These are phyloP conservation scores for Candoia aspera DNA, from an alignment of 2,113 vertebrate species.

Conservation along the genomic window DNA sequence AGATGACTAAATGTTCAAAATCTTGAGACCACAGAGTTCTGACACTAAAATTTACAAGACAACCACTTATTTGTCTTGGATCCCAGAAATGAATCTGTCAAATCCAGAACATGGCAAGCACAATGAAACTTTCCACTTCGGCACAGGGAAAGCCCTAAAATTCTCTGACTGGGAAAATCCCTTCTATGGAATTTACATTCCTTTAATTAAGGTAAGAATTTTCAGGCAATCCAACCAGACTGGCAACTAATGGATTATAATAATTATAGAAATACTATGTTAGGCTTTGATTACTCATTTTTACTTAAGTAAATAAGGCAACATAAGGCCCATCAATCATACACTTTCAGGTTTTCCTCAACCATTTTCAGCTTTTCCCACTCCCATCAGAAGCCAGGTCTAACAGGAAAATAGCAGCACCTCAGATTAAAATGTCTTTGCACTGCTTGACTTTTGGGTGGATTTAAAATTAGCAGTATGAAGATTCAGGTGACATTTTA, in stretches of 20 bases:
- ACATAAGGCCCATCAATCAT: not conserved
- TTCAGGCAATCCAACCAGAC: not conserved
- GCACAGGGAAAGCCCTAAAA: not conserved
- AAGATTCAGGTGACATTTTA: not conserved
- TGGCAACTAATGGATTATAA: constrained; percentile 26
- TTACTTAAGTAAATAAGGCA: not conserved
- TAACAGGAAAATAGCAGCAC: not conserved
- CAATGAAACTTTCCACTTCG: not conserved
- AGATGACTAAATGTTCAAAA: not conserved
- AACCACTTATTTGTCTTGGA: constrained; percentile 9
- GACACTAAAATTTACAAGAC: not conserved
- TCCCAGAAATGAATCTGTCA: not conserved
- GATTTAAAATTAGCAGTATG: not conserved
- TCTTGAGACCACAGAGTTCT: not conserved
- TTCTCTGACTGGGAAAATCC: not conserved
- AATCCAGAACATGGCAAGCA: not conserved
- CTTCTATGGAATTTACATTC: not conserved
- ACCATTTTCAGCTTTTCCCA: not conserved
- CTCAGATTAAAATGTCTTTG: not conserved
- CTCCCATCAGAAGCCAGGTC: not conserved
- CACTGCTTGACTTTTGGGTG: not conserved
- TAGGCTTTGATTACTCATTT: constrained; percentile 13
- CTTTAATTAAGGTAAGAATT: not conserved
- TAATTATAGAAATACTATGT: constrained; percentile 17
- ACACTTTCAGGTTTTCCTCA: not conserved